Evolutionary conservation across 2,797 vertebrate species (phyloP), one percentile per base, ranked within the genome.

Genomic region (Lutjanus argentimaculatus): DNA sequence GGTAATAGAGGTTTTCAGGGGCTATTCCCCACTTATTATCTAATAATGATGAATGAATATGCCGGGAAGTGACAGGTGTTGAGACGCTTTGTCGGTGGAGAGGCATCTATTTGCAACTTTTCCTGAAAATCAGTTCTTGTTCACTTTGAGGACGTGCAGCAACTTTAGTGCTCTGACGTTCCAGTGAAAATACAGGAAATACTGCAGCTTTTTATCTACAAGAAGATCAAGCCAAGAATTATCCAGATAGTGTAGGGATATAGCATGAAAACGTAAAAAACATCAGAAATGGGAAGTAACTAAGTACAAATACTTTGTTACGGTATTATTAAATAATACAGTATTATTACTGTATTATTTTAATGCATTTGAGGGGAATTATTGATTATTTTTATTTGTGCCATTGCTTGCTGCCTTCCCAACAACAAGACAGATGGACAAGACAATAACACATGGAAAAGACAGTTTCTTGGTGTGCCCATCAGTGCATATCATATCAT

Each of bases 31-130:
- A 88, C 92, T 94, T 95, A 95, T 94, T 92, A 93, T 94, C 92
- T 95, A 96, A 96, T 95, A 95, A 95, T 96, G 95, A 96, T 96
- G 92, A 96, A 96, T 96, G 95, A 92, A 94, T 91, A 84, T 63
- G 84, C 86, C n/a, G 49, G 64, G 61, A 93, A 95, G 90, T 96
- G 96, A 96, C 95, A 96, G 95, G 93, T 96, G 95, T 95, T 96
- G 90, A 91, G 91, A 94, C 59, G 67, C 75, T 89, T 90, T 92
- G 90, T 88, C 36, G 75, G 85, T 77, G 30, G 49, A 87, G 56
- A 87, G 84, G 85, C 85, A 80, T 91, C 88, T 82, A 90, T 92
- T 92, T 88, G 80, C 56, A 93, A 92, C 91, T 92, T 92, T 94
- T 90, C 59, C 69, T 45, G 63, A 46, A 89, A 88, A 90, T 81